These are phyloP conservation scores for Mustela nigripes DNA, from an alignment of 2,113 vertebrate genomes.

Conservation along the genomic window DNA sequence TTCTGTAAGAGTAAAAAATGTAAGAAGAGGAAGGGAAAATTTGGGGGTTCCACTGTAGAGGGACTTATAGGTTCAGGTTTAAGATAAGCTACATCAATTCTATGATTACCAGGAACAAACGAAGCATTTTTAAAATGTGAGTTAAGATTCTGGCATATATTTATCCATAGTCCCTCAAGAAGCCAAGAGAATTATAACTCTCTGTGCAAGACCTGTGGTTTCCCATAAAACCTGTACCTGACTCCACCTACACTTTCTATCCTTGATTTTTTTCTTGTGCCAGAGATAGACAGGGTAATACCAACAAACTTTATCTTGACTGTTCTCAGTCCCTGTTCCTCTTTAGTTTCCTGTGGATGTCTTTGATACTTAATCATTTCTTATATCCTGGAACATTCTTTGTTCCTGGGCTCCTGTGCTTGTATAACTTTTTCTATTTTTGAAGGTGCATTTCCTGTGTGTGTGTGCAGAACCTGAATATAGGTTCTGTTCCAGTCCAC, in stretches of 20 bases:
- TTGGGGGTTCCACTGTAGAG: background rate
- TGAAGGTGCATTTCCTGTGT: background rate
- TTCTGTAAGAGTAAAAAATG: background rate
- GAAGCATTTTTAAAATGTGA: background rate
- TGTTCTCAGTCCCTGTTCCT: background rate
- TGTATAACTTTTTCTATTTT: background rate
- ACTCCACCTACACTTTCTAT: background rate
- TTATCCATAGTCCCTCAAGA: background rate
- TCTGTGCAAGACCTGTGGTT: background rate
- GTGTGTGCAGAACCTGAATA: background rate
- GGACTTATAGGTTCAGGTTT: background rate
- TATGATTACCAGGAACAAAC: background rate
- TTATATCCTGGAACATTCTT: background rate
- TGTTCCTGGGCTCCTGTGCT: background rate
- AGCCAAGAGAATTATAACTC: background rate
- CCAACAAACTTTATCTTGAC: background rate
- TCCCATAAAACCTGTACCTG: background rate
- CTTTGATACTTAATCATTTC: background rate
- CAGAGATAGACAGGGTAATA: background rate
- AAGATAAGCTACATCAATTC: background rate
- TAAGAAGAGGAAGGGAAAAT: background rate
- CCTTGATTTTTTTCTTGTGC: background rate
- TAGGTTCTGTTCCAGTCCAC: background rate
- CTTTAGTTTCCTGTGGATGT: background rate
- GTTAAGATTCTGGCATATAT: background rate